Base-by-base conservation (phyloP, 2,797 vertebrate species). In the Acropternis orthonyx region DNA sequence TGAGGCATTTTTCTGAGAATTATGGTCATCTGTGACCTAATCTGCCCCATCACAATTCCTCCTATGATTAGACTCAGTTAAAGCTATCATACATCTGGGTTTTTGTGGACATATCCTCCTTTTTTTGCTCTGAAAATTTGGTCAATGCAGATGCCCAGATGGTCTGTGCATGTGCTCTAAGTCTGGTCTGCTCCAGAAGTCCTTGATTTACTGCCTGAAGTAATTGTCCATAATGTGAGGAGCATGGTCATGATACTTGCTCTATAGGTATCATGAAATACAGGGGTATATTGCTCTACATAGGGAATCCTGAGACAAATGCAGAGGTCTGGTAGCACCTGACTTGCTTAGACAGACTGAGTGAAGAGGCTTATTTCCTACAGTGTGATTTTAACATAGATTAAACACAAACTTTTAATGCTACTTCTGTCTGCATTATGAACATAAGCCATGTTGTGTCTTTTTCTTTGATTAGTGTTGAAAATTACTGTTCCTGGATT, bases 81-180 rank as follows among this genome's bases (percentile, higher is more conserved):
- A 87, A 82, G 44, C 12, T 32, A 67, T 83, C 52, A 54, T 24
- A 78, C 28, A 55, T 65, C 68, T 85, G 82, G 22, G 20, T 43
- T 93, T 95, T 85, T 54, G 54, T 94, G 89, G 55, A 88, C 36
- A 27, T 49, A 72, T 32, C 30, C 12, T 81, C 26, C 10, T 55
- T 76, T 72, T 81, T 92, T 81, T 43, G 51, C 23, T 34, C 28
- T 0, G 1, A 84, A 91, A 87, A 75, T n/a, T 65, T 79, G 68
- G 78, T 65, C 61, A 65, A 46, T 89, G 85, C 56, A 78, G 72
- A 78, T 85, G 43, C 48, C 85, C 95, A 97, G 83, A 96, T 94
- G 93, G 63, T 76, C 51, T 73, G 74, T 90, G 88, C 55, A 59
- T 86, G 77, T 90, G 63, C 59, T 90, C 3, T 62, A 89, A 73